These are phyloP conservation scores for Eremobia ochroleuca DNA, from an alignment of 2,888 invertebrate genomes.

Conservation along the genomic window DNA sequence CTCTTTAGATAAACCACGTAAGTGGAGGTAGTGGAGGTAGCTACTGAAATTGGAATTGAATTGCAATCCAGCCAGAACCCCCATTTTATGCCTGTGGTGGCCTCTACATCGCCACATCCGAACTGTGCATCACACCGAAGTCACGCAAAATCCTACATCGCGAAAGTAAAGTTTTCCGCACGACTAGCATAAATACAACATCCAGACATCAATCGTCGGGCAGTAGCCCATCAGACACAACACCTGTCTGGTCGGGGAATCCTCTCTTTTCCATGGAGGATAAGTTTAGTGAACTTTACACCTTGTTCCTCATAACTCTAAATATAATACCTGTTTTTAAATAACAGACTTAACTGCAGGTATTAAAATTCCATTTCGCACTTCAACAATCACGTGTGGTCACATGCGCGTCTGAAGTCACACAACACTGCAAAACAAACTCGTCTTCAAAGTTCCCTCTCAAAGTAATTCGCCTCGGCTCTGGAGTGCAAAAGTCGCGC, in stretches of 20 bases:
- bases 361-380: conserved; percentile 18
- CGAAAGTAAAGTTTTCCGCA: no score
- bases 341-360: neutral
- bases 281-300: neutral
- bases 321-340: neutral
- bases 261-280: no score
- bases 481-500: conserved; percentile 71
- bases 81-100: neutral
- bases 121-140: no score
- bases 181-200: no score
- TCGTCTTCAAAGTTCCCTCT: conserved; percentile 62
- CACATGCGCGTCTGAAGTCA: conserved; percentile 35
- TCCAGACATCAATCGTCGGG: no score
- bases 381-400: neutral
- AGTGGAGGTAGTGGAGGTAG: neutral
- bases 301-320: neutral
- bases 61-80: neutral
- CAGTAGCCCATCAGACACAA: no score
- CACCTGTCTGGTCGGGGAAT: no score
- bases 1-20: neutral
- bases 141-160: neutral
- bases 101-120: no score
- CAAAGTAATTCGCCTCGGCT: conserved; percentile 69
- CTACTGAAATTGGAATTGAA: neutral
- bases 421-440: conserved; percentile 60